phyloP scores from a whole-genome alignment of 1,140 invertebrate species.

The Tetranychus urticae region DNA sequence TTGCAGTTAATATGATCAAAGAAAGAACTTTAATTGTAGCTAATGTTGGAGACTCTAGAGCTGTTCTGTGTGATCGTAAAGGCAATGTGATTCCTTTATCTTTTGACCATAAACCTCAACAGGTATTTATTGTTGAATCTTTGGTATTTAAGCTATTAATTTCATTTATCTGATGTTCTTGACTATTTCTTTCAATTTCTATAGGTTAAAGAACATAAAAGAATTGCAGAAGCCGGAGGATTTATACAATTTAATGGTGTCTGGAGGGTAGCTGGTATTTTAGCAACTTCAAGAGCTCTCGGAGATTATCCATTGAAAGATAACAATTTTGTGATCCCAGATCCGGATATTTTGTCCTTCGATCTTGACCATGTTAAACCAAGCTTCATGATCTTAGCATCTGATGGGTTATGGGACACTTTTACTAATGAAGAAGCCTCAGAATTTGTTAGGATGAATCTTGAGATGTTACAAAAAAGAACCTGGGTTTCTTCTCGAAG shows the following conservation, averaged over 20 bases:
- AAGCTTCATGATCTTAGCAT: slow-evolving; percentile 67
- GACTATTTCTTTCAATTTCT: slow-evolving; percentile 22
- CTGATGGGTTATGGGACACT: slow-evolving; percentile 88
- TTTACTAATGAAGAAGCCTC: slow-evolving; percentile 83
- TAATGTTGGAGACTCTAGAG: slow-evolving; percentile 85
- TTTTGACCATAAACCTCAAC: slow-evolving; percentile 86
- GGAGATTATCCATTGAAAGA: slow-evolving; percentile 89
- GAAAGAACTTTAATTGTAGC: slow-evolving; percentile 49
- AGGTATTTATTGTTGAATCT: slow-evolving; percentile 22
- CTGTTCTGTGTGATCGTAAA: slow-evolving; percentile 71
- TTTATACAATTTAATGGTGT: slow-evolving; percentile 86
- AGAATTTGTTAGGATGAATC: slow-evolving; percentile 36
- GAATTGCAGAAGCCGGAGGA: slow-evolving; percentile 73
- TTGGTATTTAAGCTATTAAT: slow-evolving; percentile 17
- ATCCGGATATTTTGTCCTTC: slow-evolving; percentile 86
- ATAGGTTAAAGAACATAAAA: slow-evolving; percentile 42
- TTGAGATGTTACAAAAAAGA: background rate
- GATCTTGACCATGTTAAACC: slow-evolving; percentile 42
- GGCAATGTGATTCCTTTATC: slow-evolving; percentile 73
- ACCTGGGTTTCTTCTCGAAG: background rate
- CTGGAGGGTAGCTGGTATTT: slow-evolving; percentile 81
- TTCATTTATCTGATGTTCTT: background rate
- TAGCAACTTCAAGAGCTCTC: slow-evolving; percentile 76
- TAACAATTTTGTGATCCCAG: slow-evolving; percentile 70
- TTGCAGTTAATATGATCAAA: slow-evolving; percentile 56